Conservation (phyloP, 2,113 vertebrate genomes). For the Lophotis ruficrista region DNA sequence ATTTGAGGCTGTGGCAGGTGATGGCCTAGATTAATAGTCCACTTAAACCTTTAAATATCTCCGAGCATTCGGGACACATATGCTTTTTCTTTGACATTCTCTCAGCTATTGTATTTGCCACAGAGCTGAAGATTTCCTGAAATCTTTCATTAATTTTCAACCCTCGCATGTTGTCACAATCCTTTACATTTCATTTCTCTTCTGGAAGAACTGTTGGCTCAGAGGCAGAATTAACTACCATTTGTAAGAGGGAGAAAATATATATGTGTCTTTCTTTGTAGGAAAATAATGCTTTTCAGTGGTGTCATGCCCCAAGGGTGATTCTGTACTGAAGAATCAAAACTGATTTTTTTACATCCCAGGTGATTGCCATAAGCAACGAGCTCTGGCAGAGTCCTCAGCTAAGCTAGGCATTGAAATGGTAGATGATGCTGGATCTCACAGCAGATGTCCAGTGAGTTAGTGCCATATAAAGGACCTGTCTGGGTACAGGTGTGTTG, state of each 20-base stretch:
- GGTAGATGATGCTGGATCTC: not conserved
- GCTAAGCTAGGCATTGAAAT: not conserved
- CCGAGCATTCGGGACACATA: not conserved
- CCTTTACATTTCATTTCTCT: not conserved
- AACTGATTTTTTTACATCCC: not conserved
- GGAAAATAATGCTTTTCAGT: not conserved
- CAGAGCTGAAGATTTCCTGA: conserved; percentile 9
- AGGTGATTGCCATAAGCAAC: not conserved
- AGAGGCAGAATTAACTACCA: not conserved
- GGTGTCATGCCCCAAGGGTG: not conserved
- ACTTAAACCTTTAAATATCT: not conserved
- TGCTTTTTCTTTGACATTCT: not conserved
- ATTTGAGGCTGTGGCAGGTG: not conserved
- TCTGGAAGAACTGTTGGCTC: not conserved
- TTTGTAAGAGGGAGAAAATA: not conserved
- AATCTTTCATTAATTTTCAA: conserved; percentile 23
- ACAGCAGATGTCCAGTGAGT: not conserved
- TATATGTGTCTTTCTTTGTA: not conserved
- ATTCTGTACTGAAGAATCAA: not conserved
- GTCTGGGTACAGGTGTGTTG: not conserved
- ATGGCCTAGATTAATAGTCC: not conserved
- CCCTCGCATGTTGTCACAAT: not conserved
- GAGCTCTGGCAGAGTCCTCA: not conserved
- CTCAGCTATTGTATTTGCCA: not conserved
- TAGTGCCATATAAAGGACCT: not conserved